Evolutionary conservation across 37 sponge, comb jelly and placozoan genomes (phyloP), one percentile per base, ranked within the genome.

Genomic region (Haliclona indistincta): DNA sequence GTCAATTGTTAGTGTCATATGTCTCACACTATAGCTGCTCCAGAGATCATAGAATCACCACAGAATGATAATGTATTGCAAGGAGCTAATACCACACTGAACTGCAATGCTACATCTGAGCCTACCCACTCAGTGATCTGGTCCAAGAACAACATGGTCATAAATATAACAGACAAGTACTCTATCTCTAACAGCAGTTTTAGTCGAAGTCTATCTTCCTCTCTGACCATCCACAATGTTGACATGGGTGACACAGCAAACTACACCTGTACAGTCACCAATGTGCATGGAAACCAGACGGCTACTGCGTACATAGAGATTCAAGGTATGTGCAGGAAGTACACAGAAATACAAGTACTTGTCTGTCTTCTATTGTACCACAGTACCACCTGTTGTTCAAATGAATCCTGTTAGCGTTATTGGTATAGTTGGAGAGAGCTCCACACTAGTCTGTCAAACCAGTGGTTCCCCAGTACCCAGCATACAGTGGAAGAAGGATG

Each of bases 1-100:
- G n/a, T n/a, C n/a, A n/a, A n/a, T n/a, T n/a, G n/a, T n/a, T n/a
- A n/a, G n/a, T n/a, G n/a, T n/a, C n/a, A n/a, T n/a, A n/a, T n/a
- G n/a, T n/a, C n/a, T n/a, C n/a, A n/a, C n/a, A n/a, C n/a, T 58
- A 25, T n/a, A 58, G 60, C 60, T 58, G 60, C 60, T 58, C 60
- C 60, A 25, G 60, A n/a, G 60, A 20, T 58, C 7, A n/a, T 26
- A 25, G 6, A 6, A n/a, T 11, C 25, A 25, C 25, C 25, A 25
- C 6, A 8, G 22, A 26, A 58, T 26, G 7, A 20, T 58, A 58
- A n/a, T 58, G 60, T 58, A 7, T 26, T 58, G 7, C 60, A 58
- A 58, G 28, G 28, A 7, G 6, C 11, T 20, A 58, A 20, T n/a
- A n/a, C 60, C n/a, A 6, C 13, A 20, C 60, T 58, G 11, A 6